Evolutionary conservation across 2,888 invertebrate genomes (phyloP).

Genomic region (Iselma pallidipennis): DNA sequence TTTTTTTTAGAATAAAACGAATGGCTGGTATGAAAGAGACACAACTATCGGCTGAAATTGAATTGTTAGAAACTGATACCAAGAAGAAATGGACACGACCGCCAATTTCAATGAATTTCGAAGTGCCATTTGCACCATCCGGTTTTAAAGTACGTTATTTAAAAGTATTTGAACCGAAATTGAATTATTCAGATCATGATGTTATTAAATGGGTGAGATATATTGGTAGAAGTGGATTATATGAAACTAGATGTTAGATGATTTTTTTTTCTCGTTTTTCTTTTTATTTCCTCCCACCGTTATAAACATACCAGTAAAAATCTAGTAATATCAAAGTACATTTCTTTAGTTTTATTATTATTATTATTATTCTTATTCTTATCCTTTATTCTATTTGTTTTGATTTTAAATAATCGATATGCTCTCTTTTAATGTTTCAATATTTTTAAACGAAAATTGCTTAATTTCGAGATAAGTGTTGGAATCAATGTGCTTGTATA

Average conservation of each 20-base stretch:
- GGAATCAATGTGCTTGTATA: too few species aligned
- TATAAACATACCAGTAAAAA: too few species aligned
- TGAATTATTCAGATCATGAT: constrained; percentile 99
- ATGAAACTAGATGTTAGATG: constrained; percentile 98
- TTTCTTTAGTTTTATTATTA: too few species aligned
- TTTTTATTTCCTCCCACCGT: too few species aligned
- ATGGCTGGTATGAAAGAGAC: constrained; percentile 99
- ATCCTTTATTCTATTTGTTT: too few species aligned
- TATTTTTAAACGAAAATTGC: too few species aligned
- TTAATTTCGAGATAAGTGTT: too few species aligned
- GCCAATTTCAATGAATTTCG: constrained; percentile 99
- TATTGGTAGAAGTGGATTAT: constrained; percentile 98
- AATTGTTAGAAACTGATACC: constrained; percentile 95
- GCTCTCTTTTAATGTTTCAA: too few species aligned
- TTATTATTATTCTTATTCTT: too few species aligned
- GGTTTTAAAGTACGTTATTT: constrained; percentile 99
- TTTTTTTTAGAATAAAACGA: constrained; percentile 72
- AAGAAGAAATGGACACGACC: constrained; percentile 99
- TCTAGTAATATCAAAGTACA: too few species aligned
- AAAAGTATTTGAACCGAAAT: constrained; percentile 99
- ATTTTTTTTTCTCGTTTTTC: constrained; percentile 2
- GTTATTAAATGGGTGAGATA: constrained; percentile 99
- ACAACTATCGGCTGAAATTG: constrained; percentile 98
- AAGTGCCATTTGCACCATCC: constrained; percentile 99
- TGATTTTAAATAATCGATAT: too few species aligned